Evolutionary conservation across 2,888 invertebrate species (phyloP).

Genomic region (Brenthis hecate): DNA sequence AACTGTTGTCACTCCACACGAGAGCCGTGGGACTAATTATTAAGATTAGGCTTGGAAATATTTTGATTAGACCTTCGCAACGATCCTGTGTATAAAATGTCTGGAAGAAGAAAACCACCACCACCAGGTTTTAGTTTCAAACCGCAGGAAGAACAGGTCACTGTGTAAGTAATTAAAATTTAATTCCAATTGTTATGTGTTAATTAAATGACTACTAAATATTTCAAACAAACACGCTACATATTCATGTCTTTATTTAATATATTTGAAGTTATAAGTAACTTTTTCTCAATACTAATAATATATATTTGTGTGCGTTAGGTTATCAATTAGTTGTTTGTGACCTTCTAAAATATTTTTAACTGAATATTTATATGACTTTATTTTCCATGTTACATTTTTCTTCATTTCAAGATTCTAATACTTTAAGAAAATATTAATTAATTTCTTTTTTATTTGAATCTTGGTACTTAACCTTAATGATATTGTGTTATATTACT

Average conservation of each 20-base stretch:
- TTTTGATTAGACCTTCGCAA: conserved; percentile 27
- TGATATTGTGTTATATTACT: no score
- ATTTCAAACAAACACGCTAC: conserved; percentile 1
- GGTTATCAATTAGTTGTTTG: conserved; percentile 17
- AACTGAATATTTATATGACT: not conserved
- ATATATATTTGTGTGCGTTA: not conserved
- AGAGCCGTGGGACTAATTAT: conserved; percentile 29
- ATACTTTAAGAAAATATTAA: no score
- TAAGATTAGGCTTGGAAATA: conserved; percentile 28
- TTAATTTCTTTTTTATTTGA: no score
- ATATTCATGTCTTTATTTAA: not conserved
- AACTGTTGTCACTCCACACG: conserved; percentile 30
- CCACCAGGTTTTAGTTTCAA: conserved; percentile 64
- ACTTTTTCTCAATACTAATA: not conserved
- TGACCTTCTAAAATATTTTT: conserved; percentile 20
- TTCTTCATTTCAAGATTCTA: no score
- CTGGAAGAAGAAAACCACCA: conserved; percentile 64
- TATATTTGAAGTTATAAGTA: not conserved
- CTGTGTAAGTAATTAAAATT: conserved; percentile 59
- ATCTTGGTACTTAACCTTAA: no score
- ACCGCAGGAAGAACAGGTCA: conserved; percentile 63
- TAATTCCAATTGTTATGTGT: conserved; percentile 4
- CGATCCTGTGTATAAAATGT: conserved; percentile 53
- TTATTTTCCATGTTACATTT: not conserved
- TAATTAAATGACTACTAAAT: conserved; percentile 1